Percentiles rank a stretch among this genome's conserved stretches.
Conservation (phyloP, 2,797 vertebrate genomes). For the Streptopelia turtur region DNA sequence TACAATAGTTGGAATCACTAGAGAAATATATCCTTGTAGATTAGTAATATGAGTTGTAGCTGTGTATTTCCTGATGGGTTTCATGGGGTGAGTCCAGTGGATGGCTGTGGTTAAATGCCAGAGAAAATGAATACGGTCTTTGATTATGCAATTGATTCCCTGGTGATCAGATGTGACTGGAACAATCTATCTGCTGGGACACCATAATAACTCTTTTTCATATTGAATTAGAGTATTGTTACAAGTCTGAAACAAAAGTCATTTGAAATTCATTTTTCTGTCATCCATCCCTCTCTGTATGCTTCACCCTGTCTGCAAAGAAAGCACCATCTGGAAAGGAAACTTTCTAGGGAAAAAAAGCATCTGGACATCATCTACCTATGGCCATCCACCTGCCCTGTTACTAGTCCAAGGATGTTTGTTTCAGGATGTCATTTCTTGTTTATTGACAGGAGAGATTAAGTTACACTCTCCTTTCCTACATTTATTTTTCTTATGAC, state of each 20-base stretch:
- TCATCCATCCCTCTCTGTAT: not conserved
- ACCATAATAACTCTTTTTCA: not conserved
- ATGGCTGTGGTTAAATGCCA: not conserved
- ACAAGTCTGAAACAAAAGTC: not conserved
- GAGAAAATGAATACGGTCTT: not conserved
- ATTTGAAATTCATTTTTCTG: not conserved
- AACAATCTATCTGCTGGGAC: not conserved
- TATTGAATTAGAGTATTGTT: not conserved
- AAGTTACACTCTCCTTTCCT: not conserved
- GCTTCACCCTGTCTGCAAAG: not conserved
- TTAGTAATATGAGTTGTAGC: not conserved
- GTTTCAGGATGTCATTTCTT: not conserved
- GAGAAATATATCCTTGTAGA: not conserved
- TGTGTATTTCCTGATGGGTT: not conserved
- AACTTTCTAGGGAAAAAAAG: not conserved
- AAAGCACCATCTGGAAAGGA: not conserved
- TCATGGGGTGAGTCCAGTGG: not conserved
- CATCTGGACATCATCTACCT: not conserved
- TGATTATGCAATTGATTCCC: not conserved
- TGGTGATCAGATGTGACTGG: not conserved
- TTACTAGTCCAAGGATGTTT: not conserved
- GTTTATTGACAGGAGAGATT: not conserved
- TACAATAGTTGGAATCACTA: not conserved
- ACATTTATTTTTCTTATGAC: not conserved
- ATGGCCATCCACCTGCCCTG: not conserved